These are phyloP conservation scores for Ramphastos sulfuratus DNA, from an alignment of 2,113 vertebrate genomes.

Conservation along the genomic window DNA sequence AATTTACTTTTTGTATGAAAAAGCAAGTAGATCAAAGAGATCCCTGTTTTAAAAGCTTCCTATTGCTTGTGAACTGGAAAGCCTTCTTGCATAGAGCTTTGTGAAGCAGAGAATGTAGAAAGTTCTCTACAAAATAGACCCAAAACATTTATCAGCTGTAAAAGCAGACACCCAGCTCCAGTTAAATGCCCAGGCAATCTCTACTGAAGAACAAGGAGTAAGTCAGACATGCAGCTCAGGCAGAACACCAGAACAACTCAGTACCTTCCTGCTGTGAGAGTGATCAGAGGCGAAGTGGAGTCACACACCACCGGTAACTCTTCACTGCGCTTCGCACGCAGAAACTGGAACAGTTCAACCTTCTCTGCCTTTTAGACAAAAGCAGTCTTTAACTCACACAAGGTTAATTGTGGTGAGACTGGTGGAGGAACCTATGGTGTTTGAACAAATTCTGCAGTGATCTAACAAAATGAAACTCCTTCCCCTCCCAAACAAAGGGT, in stretches of 20 bases:
- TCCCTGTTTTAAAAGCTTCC: background rate
- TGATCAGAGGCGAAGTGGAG: constrained; percentile 32
- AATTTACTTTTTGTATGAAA: background rate
- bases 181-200: background rate
- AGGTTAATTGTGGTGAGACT: constrained; percentile 28
- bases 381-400: constrained; percentile 29
- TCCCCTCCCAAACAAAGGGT: background rate
- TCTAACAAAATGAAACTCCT: background rate
- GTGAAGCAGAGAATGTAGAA: background rate
- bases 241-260: constrained; percentile 10
- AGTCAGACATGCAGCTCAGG: background rate
- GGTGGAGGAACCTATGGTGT: background rate
- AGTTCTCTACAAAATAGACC: constrained; percentile 3
- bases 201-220: background rate
- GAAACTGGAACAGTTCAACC: constrained; percentile 25
- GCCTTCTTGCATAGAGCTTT: background rate
- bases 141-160: background rate
- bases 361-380: constrained; percentile 39
- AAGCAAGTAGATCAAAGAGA: background rate
- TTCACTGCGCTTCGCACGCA: background rate
- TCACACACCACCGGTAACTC: constrained; percentile 22
- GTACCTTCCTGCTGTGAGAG: constrained; percentile 18
- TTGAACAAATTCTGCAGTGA: background rate
- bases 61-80: background rate
- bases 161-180: background rate